Percentiles rank a stretch among this genome's conserved stretches.
Evolutionary conservation across 2,888 invertebrate genomes (phyloP).

Genomic region (Tanypteryx hageni): DNA sequence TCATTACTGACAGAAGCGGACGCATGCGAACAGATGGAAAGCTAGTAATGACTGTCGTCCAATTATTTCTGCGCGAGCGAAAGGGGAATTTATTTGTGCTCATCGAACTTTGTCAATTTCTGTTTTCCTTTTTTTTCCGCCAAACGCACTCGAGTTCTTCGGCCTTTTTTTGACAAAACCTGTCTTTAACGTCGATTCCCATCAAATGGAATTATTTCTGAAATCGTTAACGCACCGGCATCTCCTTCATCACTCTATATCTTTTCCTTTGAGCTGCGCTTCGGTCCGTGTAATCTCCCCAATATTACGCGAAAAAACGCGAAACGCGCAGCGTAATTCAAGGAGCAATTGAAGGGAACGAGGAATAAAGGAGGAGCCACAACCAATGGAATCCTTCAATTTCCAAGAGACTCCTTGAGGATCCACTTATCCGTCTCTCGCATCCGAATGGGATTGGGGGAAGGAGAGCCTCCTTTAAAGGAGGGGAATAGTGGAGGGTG

Average conservation of each 20-base stretch:
- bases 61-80: slow-evolving; percentile 36
- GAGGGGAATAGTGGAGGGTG: too few relatives aligned
- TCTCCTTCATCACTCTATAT: background rate
- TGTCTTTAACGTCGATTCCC: background rate
- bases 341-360: background rate
- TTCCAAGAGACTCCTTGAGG: background rate
- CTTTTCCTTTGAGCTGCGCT: background rate
- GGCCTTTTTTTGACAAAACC: background rate
- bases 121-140: slow-evolving; percentile 29
- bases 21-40: slow-evolving; percentile 5
- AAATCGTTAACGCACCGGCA: background rate
- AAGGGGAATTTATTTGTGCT: slow-evolving; percentile 14
- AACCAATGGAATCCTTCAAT: too few relatives aligned
- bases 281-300: background rate
- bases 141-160: background rate
- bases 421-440: background rate
- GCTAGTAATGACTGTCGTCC: background rate
- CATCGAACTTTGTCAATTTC: slow-evolving; percentile 18
- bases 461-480: too few relatives aligned
- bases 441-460: background rate
- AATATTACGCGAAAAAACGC: slow-evolving; percentile 1
- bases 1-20: slow-evolving; percentile 49
- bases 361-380: background rate
- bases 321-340: background rate
- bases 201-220: background rate